Conservation (phyloP, 2,797 vertebrate species). For the Sandelia bainsii region DNA sequence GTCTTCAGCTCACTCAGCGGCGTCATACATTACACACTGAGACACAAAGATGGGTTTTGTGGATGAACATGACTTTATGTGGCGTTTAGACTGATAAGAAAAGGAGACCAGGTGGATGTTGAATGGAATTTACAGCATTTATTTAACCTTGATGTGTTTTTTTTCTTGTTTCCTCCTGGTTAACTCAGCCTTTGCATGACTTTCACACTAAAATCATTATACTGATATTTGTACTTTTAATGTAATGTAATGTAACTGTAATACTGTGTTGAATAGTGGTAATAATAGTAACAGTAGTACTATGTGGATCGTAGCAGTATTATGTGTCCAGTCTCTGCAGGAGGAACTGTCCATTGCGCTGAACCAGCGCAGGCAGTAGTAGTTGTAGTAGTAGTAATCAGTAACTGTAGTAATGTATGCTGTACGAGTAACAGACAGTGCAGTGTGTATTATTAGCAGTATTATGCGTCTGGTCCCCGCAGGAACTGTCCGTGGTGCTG, state of each 20-base stretch:
- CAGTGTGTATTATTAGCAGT: background rate
- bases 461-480: background rate
- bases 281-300: background rate
- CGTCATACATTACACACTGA: slow-evolving; percentile 18
- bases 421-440: background rate
- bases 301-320: too few relatives aligned
- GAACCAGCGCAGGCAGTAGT: background rate
- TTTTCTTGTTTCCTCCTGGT: background rate
- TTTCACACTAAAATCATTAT: too few relatives aligned
- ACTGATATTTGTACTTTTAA: too few relatives aligned
- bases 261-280: background rate
- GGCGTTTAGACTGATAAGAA: background rate
- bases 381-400: background rate
- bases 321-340: too few relatives aligned
- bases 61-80: background rate
- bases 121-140: background rate
- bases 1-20: slow-evolving; percentile 43
- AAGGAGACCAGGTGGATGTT: background rate
- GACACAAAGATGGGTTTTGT: slow-evolving; percentile 15
- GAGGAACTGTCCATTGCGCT: too few relatives aligned
- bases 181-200: too few relatives aligned
- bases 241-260: too few relatives aligned
- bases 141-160: background rate
- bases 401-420: background rate
- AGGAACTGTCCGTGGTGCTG: slow-evolving; percentile 81